Evolutionary conservation across 1,140 invertebrate genomes (phyloP).

Genomic region (Brachionus sp.): DNA sequence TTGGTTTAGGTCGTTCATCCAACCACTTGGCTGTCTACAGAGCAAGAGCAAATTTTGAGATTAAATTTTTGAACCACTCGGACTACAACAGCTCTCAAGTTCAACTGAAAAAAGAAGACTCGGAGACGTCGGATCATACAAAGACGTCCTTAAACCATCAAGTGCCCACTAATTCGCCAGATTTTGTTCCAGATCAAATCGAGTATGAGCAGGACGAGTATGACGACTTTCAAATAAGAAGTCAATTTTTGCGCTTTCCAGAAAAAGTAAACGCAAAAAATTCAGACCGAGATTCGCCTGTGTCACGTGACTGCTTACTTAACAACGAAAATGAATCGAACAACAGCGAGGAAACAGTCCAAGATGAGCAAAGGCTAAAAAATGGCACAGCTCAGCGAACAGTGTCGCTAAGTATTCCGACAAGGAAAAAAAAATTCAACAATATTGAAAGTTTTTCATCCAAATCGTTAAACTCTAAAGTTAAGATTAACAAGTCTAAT

Average conservation of each 20-base stretch:
- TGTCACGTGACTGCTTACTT: constrained; percentile 15
- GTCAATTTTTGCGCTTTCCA: not conserved
- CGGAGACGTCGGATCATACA: not conserved
- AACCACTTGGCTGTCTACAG: constrained; percentile 6
- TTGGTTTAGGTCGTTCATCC: not conserved
- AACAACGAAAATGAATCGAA: constrained; percentile 29
- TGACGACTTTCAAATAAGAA: constrained; percentile 3
- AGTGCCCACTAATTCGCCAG: not conserved
- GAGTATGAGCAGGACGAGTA: not conserved
- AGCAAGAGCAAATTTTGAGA: not conserved
- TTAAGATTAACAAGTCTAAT: not conserved
- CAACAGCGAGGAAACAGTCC: not conserved
- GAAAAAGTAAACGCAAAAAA: constrained; percentile 3
- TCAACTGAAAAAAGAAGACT: not conserved
- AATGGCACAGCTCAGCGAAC: not conserved
- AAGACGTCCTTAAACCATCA: not conserved
- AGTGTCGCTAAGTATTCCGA: not conserved
- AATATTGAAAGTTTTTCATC: not conserved
- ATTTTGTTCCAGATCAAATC: not conserved
- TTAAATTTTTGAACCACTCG: not conserved
- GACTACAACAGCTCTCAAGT: not conserved
- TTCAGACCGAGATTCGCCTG: not conserved
- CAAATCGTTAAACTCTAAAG: not conserved
- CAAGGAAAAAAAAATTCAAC: not conserved
- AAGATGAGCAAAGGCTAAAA: not conserved